Evolutionary conservation across 2,113 vertebrate species (phyloP).

Genomic region (Lamprotornis superbus): DNA sequence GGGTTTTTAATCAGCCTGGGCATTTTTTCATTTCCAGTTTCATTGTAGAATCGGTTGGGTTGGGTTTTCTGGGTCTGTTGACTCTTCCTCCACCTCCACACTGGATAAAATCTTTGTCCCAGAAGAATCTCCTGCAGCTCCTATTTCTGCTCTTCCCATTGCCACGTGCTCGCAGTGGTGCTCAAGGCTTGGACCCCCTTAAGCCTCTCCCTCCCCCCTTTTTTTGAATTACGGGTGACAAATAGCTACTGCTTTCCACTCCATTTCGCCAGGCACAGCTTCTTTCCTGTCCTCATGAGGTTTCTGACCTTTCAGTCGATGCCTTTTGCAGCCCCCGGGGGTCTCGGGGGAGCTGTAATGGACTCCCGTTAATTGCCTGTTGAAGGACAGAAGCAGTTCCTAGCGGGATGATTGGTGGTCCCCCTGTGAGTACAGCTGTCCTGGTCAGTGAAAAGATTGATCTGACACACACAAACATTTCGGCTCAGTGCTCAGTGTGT

Average conservation of each 20-base stretch:
- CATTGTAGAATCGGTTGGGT: neutral
- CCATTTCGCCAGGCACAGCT: conserved; percentile 78
- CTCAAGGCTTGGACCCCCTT: conserved; percentile 56
- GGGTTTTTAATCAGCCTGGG: neutral
- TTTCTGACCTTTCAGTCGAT: conserved; percentile 82
- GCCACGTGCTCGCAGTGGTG: conserved; percentile 43
- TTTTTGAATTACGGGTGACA: conserved; percentile 79
- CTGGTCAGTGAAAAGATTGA: conserved; percentile 75
- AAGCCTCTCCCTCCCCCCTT: neutral
- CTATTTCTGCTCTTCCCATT: conserved; percentile 47
- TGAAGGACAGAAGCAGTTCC: conserved; percentile 86
- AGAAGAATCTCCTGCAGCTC: neutral
- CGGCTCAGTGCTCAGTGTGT: neutral
- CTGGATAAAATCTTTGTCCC: neutral
- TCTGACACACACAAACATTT: conserved; percentile 69
- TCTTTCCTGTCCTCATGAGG: conserved; percentile 73
- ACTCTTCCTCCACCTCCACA: neutral
- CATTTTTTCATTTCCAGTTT: neutral
- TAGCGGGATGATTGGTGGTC: conserved; percentile 80
- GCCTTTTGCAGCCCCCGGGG: conserved; percentile 70
- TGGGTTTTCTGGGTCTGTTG: neutral
- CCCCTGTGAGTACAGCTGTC: conserved; percentile 79
- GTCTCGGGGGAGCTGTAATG: conserved; percentile 80
- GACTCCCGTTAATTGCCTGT: conserved; percentile 85
- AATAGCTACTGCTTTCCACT: conserved; percentile 83